Evolutionary conservation across 2,113 vertebrate genomes (phyloP).

Genomic region (Formicarius rufipectus): DNA sequence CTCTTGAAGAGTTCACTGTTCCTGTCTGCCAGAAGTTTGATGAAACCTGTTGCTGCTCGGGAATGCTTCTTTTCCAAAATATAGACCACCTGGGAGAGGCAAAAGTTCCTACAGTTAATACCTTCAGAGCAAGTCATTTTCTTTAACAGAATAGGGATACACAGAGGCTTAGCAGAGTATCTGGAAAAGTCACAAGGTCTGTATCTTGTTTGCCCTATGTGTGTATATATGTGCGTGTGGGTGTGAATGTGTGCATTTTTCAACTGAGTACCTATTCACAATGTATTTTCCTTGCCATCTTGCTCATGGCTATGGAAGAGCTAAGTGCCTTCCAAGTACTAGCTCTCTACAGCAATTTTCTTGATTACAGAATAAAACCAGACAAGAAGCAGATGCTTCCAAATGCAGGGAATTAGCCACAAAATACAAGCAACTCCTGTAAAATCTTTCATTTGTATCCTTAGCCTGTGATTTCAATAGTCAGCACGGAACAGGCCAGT

Average conservation of each 20-base stretch:
- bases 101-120: constrained; percentile 1
- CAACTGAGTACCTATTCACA: constrained; percentile 7
- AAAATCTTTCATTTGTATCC: constrained; percentile 64
- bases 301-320: constrained; percentile 38
- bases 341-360: constrained; percentile 55
- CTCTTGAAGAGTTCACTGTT: constrained; percentile 82
- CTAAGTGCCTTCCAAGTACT: constrained; percentile 42
- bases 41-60: constrained; percentile 87
- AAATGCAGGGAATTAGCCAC: constrained; percentile 55
- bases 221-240: not conserved
- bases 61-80: constrained; percentile 95
- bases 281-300: constrained; percentile 32
- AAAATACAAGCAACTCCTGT: constrained; percentile 63
- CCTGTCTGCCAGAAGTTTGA: constrained; percentile 89
- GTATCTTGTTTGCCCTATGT: not conserved
- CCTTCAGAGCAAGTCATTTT: not conserved
- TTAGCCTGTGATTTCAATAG: constrained; percentile 38
- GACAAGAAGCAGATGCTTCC: constrained; percentile 63
- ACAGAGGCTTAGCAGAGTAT: not conserved
- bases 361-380: constrained; percentile 69
- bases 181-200: not conserved
- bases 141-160: not conserved
- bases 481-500: constrained; percentile 30
- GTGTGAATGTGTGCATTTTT: not conserved
- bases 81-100: constrained; percentile 86